Base-by-base conservation (phyloP, 2,888 invertebrate species). In the Ectropis crepuscularia region DNA sequence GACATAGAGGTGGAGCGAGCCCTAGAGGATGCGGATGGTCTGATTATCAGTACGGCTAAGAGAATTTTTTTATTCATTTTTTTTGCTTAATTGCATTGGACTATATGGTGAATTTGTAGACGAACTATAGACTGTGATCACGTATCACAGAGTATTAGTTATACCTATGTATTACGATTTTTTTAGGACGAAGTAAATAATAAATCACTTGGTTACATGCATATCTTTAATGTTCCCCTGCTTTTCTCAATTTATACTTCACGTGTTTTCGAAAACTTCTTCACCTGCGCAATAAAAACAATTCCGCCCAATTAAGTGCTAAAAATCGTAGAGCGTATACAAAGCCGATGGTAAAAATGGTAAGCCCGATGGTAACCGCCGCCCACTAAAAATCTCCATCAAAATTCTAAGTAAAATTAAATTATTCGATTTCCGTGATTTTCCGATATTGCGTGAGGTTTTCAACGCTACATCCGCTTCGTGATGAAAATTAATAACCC, bases 391-490 rank as follows among this genome's bases (percentile, higher is more conserved):
- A 28, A 28, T 28, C 16, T 28, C 4, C 2, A 28, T 28, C 16
- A 28, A 28, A 28, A 28, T 28, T 28, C 16, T 28, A 28, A 28
- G 16, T 28, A 28, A 28, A 28, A 28, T 28, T 28, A 28, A 28
- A 28, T 28, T 28, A 28, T 28, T 28, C 16, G 16, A 28, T 28
- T 28, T 28, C 16, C 16, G n/a, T n/a, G 9, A 39, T 49, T 49
- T 50, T 50, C 38, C 49, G 6, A 8, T 38, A 50, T 8, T n/a
- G 11, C 8, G 49, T 36, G 16, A 50, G 8, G 11, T 38, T 50
- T 50, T 50, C 38, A 50, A 12, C 49, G 12, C 49, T 50, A 8
- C n/a, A n/a, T 48, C 11, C 38, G 49, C 38, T 50, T 9, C 12
- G 8, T 46, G 11, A 48, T 10, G 16, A 49, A 38, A 49, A 49